Conservation (phyloP, 2,888 invertebrate genomes). For the Callyntrura guangdongensis region DNA sequence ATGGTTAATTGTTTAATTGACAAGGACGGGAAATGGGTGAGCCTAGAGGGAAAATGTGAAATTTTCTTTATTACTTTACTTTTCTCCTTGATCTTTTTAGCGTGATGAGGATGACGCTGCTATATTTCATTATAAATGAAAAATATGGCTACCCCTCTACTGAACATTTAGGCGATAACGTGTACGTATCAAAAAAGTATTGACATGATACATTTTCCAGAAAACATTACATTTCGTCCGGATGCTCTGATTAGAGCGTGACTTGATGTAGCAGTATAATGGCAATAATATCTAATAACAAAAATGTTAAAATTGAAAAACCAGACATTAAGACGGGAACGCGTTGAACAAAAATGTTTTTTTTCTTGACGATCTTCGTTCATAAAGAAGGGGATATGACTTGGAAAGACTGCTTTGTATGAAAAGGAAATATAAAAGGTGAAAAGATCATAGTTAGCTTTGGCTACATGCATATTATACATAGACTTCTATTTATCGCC, state of each 20-base stretch:
- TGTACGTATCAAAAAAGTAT: background rate
- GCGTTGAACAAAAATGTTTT: background rate
- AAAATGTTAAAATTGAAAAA: slow-evolving; percentile 61
- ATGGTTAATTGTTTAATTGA: slow-evolving; percentile 77
- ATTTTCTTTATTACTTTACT: background rate
- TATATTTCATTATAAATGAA: slow-evolving; percentile 43
- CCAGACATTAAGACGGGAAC: slow-evolving; percentile 41
- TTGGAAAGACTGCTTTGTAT: slow-evolving; percentile 53
- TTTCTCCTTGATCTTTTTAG: background rate
- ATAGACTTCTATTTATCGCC: background rate
- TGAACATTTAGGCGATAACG: background rate
- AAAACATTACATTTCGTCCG: slow-evolving; percentile 59
- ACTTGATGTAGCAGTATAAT: slow-evolving; percentile 50
- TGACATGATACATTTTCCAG: slow-evolving; percentile 20
- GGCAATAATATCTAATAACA: slow-evolving; percentile 39
- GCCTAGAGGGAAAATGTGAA: slow-evolving; percentile 14
- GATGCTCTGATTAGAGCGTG: slow-evolving; percentile 74
- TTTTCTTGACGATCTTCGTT: background rate
- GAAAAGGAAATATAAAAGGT: slow-evolving; percentile 4
- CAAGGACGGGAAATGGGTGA: slow-evolving; percentile 76
- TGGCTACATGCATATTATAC: background rate
- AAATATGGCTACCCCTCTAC: background rate
- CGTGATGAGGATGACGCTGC: slow-evolving; percentile 16
- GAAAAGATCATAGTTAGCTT: slow-evolving; percentile 25
- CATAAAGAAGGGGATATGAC: slow-evolving; percentile 60